Evolutionary conservation across 2,797 vertebrate genomes (phyloP), one percentile per base, ranked within the genome.

Genomic region (Basileuterus tristriatus): DNA sequence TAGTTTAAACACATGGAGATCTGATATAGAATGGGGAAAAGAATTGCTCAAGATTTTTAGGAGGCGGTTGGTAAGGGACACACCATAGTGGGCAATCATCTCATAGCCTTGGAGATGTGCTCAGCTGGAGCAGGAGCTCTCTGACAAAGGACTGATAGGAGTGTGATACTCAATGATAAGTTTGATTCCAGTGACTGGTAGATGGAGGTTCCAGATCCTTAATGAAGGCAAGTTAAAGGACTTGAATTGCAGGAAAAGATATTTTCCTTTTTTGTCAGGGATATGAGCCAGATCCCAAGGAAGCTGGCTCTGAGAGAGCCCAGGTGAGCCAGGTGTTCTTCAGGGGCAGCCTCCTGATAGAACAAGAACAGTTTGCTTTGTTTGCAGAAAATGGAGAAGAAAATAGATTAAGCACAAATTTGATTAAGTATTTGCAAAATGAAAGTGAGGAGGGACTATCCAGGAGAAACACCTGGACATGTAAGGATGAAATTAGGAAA

Each of bases 31-130:
- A 60, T 52, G 10, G 11, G 60, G 64, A 68, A 74, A 76, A 75
- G 5, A 12, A 12, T 8, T 62, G 47, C 34, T 78, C 5, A 50
- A 37, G 15, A 34, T 18, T 58, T 75, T 79, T 18, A 59, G 36
- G 5, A 62, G 11, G 15, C 49, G 3, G 4, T 14, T 18, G 4
- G 9, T 46, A 67, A 78, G 9, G 17, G 12, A 46, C 16, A 26
- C 18, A 8, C 34, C 6, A 20, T 17, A 20, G 12, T 34, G 7
- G 21, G 14, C 34, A 53, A 29, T 29, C 2, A 0, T 29, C 70
- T 84, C 80, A 71, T 44, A 68, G 4, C 11, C 2, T 19, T n/a
- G 69, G 15, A 20, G 22, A 41, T 20, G 18, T 39, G 8, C 11
- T 77, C 6, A 43, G 12, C 36, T 89, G n/a, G 56, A 76, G 9